These are phyloP conservation scores for Egretta garzetta DNA, from an alignment of 2,113 vertebrate genomes.

Conservation along the genomic window DNA sequence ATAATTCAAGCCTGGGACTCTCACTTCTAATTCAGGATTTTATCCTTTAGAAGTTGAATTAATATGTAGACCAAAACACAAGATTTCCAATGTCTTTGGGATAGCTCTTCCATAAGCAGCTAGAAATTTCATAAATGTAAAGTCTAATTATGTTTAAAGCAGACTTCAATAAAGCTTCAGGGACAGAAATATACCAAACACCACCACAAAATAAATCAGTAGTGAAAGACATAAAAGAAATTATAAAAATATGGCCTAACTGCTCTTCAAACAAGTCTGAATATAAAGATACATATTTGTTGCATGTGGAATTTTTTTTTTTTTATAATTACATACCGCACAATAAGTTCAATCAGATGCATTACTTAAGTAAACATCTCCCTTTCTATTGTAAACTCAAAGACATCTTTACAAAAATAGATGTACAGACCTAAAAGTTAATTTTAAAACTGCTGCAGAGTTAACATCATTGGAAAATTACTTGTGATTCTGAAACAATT, in stretches of 20 bases:
- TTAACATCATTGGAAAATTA: not conserved
- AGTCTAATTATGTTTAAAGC: not conserved
- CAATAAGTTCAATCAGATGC: constrained; percentile 8
- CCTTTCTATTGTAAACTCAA: not conserved
- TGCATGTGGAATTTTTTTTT: not conserved
- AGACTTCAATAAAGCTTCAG: not conserved
- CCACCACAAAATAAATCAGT: not conserved
- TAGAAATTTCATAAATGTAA: not conserved
- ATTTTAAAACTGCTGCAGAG: not conserved
- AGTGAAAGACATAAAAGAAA: constrained; percentile 18
- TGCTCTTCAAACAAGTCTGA: constrained; percentile 17
- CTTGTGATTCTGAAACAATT: not conserved
- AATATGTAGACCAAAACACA: not conserved
- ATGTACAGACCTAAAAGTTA: not conserved
- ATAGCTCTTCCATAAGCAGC: not conserved
- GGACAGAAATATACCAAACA: not conserved
- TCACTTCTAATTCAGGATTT: not conserved
- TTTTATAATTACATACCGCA: not conserved
- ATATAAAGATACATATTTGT: not conserved
- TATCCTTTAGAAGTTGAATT: not conserved
- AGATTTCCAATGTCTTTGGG: not conserved
- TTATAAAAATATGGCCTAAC: constrained; percentile 21
- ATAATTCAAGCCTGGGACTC: not conserved
- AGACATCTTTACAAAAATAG: not conserved
- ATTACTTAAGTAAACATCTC: not conserved